phyloP scores from a whole-genome alignment of 2,113 vertebrate species.

The Lycaon pictus region DNA sequence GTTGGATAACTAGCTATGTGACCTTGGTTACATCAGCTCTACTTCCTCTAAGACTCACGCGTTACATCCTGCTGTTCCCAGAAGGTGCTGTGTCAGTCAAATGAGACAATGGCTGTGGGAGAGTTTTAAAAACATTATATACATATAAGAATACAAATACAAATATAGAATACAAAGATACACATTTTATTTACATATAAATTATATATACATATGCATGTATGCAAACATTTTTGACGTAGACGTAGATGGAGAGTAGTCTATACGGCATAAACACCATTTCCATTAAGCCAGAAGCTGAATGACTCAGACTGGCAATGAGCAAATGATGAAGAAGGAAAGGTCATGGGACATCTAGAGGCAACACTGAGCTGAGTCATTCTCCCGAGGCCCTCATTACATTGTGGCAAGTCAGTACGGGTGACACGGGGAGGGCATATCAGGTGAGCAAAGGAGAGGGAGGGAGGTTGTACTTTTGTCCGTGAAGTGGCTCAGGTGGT shows the following conservation, averaged over 20 bases:
- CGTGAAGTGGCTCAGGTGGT: background rate
- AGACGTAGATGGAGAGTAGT: background rate
- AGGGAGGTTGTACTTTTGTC: background rate
- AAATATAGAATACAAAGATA: background rate
- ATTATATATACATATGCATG: background rate
- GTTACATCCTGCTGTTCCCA: accelerated
- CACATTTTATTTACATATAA: background rate
- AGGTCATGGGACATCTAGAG: background rate
- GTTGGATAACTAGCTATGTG: background rate
- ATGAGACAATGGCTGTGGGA: background rate
- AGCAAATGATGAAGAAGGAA: slow-evolving; percentile 37
- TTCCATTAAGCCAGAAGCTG: slow-evolving; percentile 38
- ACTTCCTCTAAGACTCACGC: background rate
- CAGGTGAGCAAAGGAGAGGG: background rate
- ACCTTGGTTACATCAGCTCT: background rate
- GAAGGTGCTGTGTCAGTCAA: background rate
- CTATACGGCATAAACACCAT: background rate
- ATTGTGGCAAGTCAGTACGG: background rate
- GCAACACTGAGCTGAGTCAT: background rate
- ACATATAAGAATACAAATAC: background rate
- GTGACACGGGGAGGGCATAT: background rate
- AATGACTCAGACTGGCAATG: slow-evolving; percentile 43
- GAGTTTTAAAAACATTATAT: background rate
- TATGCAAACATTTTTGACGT: no score
- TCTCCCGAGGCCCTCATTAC: background rate